Base-by-base conservation (phyloP, 2,797 vertebrate genomes). In the Echeneis naucrates region DNA sequence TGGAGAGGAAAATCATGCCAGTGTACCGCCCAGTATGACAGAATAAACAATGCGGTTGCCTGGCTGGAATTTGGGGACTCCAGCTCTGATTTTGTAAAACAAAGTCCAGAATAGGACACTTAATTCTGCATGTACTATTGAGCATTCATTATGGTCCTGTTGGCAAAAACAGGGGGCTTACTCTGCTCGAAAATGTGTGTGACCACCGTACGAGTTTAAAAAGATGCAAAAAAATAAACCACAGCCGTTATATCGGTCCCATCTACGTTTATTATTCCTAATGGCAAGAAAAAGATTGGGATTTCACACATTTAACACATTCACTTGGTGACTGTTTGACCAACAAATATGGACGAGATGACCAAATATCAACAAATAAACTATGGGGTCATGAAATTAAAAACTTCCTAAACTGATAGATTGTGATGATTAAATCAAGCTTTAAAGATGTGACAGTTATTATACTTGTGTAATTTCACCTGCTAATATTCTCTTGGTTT, bases 161-260 rank as follows among this genome's bases (percentile, higher is more conserved):
- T 63, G 40, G 48, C 40, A 63, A 73, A 40, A 45, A 75, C 47
- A 68, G 13, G 13, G 33, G 37, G 11, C 42, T 47, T 24, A 60
- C 75, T 68, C 44, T 52, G 63, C 32, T 52, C 37, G 48, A 58
- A 54, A 60, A 60, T 71, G 66, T 32, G 30, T 38, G 52, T 5
- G 7, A 35, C 23, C 24, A 8, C 50, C 58, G 42, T 23, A 45
- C 14, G 30, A 44, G 17, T 21, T 26, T n/a, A 35, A 56, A 45
- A 58, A 51, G 44, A 54, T 32, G 37, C n/a, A n/a, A n/a, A n/a
- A n/a, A n/a, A 40, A 59, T 33, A 50, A 45, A 0, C 23, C 3
- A 16, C 8, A 14, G 27, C 32, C 19, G 53, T 71, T 33, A 62
- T 8, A 0, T 65, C 40, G 24, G 12, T 47, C 30, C 13, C 9